Evolutionary conservation across 2,113 vertebrate genomes (phyloP).

Genomic region (Engystomops pustulosus): DNA sequence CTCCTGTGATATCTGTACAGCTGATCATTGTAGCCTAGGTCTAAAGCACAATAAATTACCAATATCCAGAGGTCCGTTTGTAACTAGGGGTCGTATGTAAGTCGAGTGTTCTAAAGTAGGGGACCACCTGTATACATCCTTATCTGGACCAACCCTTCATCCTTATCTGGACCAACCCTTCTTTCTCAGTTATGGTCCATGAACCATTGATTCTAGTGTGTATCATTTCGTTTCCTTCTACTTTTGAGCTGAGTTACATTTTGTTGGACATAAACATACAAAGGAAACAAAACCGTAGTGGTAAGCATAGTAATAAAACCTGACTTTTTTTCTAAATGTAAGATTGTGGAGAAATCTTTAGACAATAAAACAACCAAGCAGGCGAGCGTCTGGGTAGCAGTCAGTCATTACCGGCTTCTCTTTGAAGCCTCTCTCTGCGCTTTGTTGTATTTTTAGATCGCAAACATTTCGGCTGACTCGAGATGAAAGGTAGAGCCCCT

Average conservation of each 20-base stretch:
- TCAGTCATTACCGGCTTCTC: conserved; percentile 38
- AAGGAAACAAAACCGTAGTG: background rate
- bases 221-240: no score
- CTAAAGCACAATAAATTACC: no score
- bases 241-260: background rate
- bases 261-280: background rate
- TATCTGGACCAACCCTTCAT: no score
- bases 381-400: background rate
- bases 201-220: no score
- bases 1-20: no score
- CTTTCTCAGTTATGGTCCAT: no score
- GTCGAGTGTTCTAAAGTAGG: no score
- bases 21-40: no score
- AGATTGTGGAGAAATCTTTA: background rate
- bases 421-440: conserved; percentile 25
- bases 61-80: no score
- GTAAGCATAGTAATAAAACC: background rate
- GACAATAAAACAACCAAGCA: conserved; percentile 32
- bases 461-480: conserved; percentile 17
- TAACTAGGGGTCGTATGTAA: no score
- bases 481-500: conserved; percentile 40
- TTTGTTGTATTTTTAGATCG: conserved; percentile 46
- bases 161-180: no score
- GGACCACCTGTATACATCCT: no score
- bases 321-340: background rate